Evolutionary conservation across 2,113 vertebrate species (phyloP), one percentile per base, ranked within the genome.

Genomic region (Strix uralensis): DNA sequence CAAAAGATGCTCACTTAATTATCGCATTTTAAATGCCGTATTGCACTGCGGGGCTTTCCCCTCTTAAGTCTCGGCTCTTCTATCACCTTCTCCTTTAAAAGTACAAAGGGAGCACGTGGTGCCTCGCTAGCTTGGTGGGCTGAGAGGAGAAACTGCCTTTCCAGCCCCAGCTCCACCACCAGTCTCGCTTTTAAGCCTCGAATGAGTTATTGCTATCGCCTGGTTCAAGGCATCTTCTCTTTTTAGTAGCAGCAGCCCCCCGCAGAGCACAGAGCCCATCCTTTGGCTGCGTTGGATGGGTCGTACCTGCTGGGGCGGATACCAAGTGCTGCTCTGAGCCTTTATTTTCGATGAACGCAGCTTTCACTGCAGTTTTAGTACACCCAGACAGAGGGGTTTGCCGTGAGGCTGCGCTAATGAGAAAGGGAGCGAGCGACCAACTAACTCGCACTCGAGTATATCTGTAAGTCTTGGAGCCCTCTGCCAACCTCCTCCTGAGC

Each of bases 1-100:
- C 96, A 93, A 94, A 86, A 84, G 88, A 36, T 88, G 81, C 86
- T 95, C 70, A 1, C 16, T 90, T 96, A 86, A 96, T 96, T 94
- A 77, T 62, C 42, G 4, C 52, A 3, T 90, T 91, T 88, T 92
- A 67, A 84, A 25, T 9, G 34, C 78, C 3, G 2, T 13, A 3
- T 69, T 58, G 81, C 86, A 34, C 93, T 27, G 81, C 73, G 15
- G 93, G 92, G 87, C 87, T 86, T 67, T 90, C 71, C 61, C 59
- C 54, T 90, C 74, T 80, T 13, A n/a, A 70, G 57, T 88, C 38
- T 32, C 0, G 0, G 20, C 78, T 91, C 61, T 65, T 54, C 91
- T 38, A 0, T 74, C 88, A 27, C 86, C 83, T 63, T 61, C 66
- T 18, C 44, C 54, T 90, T 61, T 55, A 25, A 71, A 89, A 73